Evolutionary conservation across 2,888 invertebrate genomes (phyloP), one percentile per base, ranked within the genome.

Genomic region (Trachelus iudaicus): DNA sequence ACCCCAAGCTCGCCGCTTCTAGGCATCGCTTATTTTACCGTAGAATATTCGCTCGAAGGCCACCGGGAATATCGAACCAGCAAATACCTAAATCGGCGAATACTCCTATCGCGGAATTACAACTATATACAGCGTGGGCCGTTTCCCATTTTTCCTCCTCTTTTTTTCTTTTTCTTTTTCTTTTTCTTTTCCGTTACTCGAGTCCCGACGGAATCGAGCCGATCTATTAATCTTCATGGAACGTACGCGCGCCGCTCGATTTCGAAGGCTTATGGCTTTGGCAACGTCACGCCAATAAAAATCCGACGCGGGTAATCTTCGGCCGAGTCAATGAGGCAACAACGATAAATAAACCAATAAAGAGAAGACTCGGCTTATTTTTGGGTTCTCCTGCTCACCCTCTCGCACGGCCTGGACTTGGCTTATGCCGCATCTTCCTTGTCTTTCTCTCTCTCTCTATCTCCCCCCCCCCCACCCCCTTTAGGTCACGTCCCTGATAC

Each of bases 291-390:
- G 86, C 87, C 87, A 90, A 90, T 90, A 89, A 90, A 90, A 90
- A 89, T 90, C 89, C 85, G 81, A 86, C 84, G 82, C 83, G 81
- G 83, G 85, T 89, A 89, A 90, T 90, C 89, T 87, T 82, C 81
- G 84, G 81, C 78, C 80, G 79, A 82, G 81, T 84, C 83, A 80
- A 83, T 81, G 84, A 84, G 83, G 81, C 83, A 79, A 84, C 82
- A 79, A 76, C 83, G 85, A 88, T 89, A 87, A 88, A 89, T 89
- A 89, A 88, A 87, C 87, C 85, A 88, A 89, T 89, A 87, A 89
- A 88, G 80, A 76, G 76, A 68, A 75, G 75, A 73, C 79, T 40
- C 13, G 40, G 40, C 4, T 40, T 40, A 40, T 40, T 40, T 40
- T 40, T 15, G 40, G 15, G 2, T 40, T 77, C 77, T 77, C 79